These are phyloP conservation scores for Drosophila trapezifrons DNA, from an alignment of 1,140 invertebrate genomes.

Conservation along the genomic window DNA sequence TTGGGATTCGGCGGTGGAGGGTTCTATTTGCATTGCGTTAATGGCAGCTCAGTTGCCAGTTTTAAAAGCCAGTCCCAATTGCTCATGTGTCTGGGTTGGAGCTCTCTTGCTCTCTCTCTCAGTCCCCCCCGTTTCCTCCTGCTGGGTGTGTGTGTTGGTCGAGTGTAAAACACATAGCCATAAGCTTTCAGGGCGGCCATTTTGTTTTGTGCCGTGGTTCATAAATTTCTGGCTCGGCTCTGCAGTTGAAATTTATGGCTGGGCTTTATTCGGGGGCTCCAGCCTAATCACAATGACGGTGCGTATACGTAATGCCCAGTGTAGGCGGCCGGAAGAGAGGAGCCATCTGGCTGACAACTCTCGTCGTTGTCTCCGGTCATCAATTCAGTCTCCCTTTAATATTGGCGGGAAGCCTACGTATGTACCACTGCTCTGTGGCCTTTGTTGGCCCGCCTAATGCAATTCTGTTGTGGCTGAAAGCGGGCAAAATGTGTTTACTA, in stretches of 20 bases:
- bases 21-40: slow-evolving; percentile 71
- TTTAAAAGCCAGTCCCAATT: slow-evolving; percentile 57
- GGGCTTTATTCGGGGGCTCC: slow-evolving; percentile 37
- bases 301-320: slow-evolving; percentile 28
- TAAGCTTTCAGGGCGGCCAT: slow-evolving; percentile 47
- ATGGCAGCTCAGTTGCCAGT: slow-evolving; percentile 62
- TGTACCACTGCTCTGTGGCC: slow-evolving; percentile 9
- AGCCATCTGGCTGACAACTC: slow-evolving; percentile 33
- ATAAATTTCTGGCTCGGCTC: slow-evolving; percentile 46
- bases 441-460: slow-evolving; percentile 56
- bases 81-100: slow-evolving; percentile 39
- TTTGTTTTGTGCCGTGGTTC: slow-evolving; percentile 52
- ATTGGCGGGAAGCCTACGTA: not conserved
- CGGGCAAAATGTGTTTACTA: slow-evolving; percentile 57
- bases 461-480: slow-evolving; percentile 46
- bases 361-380: slow-evolving; percentile 27
- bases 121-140: too few relatives aligned
- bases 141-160: slow-evolving; percentile 27
- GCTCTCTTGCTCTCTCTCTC: not conserved
- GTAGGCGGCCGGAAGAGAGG: not conserved
- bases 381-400: slow-evolving; percentile 1
- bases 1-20: not conserved
- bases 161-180: slow-evolving; percentile 59
- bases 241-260: slow-evolving; percentile 48
- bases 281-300: slow-evolving; percentile 37